Base-by-base conservation (phyloP, 2,113 vertebrate genomes). In the Scolopax mira region DNA sequence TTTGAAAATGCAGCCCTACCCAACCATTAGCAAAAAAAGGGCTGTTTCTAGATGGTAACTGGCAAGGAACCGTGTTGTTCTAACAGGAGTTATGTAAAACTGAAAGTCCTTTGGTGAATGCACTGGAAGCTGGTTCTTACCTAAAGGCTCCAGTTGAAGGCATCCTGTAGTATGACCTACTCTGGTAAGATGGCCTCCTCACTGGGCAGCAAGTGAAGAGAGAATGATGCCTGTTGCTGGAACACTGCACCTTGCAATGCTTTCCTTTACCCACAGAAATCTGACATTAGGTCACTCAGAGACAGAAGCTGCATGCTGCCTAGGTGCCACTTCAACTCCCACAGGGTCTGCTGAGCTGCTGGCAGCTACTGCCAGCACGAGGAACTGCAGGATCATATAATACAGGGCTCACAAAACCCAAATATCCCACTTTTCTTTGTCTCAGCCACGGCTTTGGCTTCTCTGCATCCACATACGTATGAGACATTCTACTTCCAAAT, bases 31-130 rank as follows among this genome's bases (percentile, higher is more conserved):
- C 23, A 55, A 44, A 79, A 42, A 46, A 16, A 12, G 7, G 30
- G 12, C 49, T 5, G 5, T 42, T 80, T 39, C 55, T 74, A 70
- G 35, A 48, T 4, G 31, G 41, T 13, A 80, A 28, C 27, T 27
- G 58, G 25, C 0, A 6, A 91, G 33, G 39, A 80, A 13, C 21
- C 7, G 4, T 0, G 13, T 11, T 52, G 18, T 48, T 58, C 69
- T 5, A 4, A 48, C 46, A 58, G n/a, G 27, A 80, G 18, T 21
- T 44, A 13, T 0, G 1, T 5, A 64, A 52, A 60, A 30, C 23
- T 35, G 11, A 16, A 75, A 77, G 42, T 27, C 22, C 1, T 0
- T 3, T 39, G 28, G 17, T 15, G 39, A 92, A 57, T 2, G 11
- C 73, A 37, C 13, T 44, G 58, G 19, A 80, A 78, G 21, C 8